These are phyloP conservation scores for Drosophila melanosoma DNA, from an alignment of 2,888 invertebrate genomes.

Conservation along the genomic window DNA sequence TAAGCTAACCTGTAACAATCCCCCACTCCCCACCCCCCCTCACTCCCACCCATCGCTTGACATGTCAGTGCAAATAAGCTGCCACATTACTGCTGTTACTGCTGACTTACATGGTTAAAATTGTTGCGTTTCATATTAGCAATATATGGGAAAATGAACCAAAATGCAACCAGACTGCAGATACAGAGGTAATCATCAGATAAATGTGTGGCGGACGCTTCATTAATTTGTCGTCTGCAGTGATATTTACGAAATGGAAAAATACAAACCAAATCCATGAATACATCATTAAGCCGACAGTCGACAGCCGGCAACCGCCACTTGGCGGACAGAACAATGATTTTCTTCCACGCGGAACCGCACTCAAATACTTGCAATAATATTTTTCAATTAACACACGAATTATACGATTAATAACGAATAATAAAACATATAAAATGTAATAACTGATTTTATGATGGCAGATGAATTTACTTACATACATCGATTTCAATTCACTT, in stretches of 20 bases:
- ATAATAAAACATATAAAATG: background rate
- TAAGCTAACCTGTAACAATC: slow-evolving; percentile 39
- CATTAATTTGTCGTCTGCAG: slow-evolving; percentile 77
- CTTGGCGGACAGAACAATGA: background rate
- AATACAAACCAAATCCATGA: slow-evolving; percentile 31
- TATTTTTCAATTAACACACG: slow-evolving; percentile 64
- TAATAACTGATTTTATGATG: slow-evolving; percentile 17
- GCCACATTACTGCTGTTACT: slow-evolving; percentile 33
- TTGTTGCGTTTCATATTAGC: slow-evolving; percentile 58
- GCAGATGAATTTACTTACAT: background rate
- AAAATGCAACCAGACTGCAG: background rate
- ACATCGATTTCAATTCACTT: slow-evolving; percentile 31
- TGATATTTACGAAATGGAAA: slow-evolving; percentile 60
- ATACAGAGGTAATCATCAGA: slow-evolving; percentile 40
- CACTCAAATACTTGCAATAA: slow-evolving; percentile 20
- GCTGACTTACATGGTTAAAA: slow-evolving; percentile 59
- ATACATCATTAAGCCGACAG: slow-evolving; percentile 57
- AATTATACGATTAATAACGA: slow-evolving; percentile 48
- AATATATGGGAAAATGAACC: slow-evolving; percentile 53
- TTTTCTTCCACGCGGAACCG: background rate
- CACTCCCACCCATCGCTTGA: background rate
- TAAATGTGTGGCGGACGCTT: slow-evolving; percentile 57
- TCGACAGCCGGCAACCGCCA: background rate
- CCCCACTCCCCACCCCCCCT: too few relatives aligned
- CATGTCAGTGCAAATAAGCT: slow-evolving; percentile 32